Evolutionary conservation across 2,888 invertebrate genomes (phyloP), one percentile per base, ranked within the genome.

Genomic region (Lathronympha strigana): DNA sequence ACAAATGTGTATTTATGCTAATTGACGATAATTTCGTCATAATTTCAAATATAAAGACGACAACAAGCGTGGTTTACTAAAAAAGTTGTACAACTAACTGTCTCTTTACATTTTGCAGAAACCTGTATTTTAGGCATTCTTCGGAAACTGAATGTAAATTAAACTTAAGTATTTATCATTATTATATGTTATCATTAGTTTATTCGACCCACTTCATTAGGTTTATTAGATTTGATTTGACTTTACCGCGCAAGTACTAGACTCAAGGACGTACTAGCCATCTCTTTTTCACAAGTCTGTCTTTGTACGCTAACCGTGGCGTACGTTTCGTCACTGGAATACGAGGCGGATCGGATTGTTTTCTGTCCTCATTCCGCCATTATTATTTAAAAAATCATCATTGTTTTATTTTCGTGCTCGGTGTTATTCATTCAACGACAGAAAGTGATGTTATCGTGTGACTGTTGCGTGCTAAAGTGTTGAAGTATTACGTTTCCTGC

Each of bases 401-500:
- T 81, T 83, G 79, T 83, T 77, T 77, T 78, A 78, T 75, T 76
- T 78, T 75, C 76, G 69, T 68, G 63, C 71, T 69, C 54, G 66
- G 63, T 71, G 55, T 57, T 57, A 45, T 43, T 50, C 36, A 53
- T 45, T 51, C 33, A 15, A 50, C 49, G 33, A 33, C 53, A 47
- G 11, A 43, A 57, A 58, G 51, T 63, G 60, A 49, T 31, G 31
- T 49, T 66, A 61, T 60, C 47, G 31, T 47, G 38, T 40, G 61
- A 31, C 61, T 54, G 17, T 47, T 47, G 38, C 38, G 1, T 40
- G 72, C 67, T 72, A 80, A 80, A 84, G 81, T 82, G 82, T 82
- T 82, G 74, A 80, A 84, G 83, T 86, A 84, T 87, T 84, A 83
- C 86, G 87, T 90, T 92, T 92, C 91, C 91, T 91, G 91, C 89